Evolutionary conservation across 23 tunicate genomes (phyloP).

Genomic region (Clavelina lepadiformis): DNA sequence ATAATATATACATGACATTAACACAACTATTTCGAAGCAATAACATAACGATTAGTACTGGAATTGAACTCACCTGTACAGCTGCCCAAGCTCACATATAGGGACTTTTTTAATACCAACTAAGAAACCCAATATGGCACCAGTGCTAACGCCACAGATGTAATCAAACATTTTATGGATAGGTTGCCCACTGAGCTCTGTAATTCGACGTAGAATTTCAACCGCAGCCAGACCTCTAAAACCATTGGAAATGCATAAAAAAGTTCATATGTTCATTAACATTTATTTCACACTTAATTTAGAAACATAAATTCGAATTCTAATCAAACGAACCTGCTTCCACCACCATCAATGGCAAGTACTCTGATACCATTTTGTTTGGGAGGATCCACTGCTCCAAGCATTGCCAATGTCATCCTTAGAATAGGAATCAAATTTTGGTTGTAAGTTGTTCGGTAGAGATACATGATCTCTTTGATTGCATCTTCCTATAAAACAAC

Average conservation of each 20-base stretch:
- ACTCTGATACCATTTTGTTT: conserved; percentile 51
- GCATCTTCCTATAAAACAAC: conserved; percentile 53
- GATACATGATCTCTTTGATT: conserved; percentile 52
- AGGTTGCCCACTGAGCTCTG: conserved; percentile 70
- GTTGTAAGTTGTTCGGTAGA: conserved; percentile 29
- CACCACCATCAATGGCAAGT: conserved; percentile 89
- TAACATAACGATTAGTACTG: too few species aligned
- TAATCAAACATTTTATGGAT: conserved; percentile 86
- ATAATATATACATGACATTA: too few species aligned
- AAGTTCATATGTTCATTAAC: too few species aligned
- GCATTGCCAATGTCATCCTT: conserved; percentile 77
- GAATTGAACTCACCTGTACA: conserved; percentile 62
- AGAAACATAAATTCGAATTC: neutral
- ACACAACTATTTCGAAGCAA: too few species aligned
- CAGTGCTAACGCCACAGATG: conserved; percentile 96
- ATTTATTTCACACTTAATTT: neutral
- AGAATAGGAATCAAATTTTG: conserved; percentile 22
- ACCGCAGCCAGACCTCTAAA: conserved; percentile 74
- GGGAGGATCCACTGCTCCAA: conserved; percentile 83
- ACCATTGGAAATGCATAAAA: neutral
- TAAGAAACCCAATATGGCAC: conserved; percentile 72
- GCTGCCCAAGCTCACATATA: conserved; percentile 38
- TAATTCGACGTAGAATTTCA: conserved; percentile 59
- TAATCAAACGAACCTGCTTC: conserved; percentile 64
- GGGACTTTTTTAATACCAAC: conserved; percentile 48